These are phyloP conservation scores for Eretmocerus hayati DNA, from an alignment of 2,888 invertebrate species.

Conservation along the genomic window DNA sequence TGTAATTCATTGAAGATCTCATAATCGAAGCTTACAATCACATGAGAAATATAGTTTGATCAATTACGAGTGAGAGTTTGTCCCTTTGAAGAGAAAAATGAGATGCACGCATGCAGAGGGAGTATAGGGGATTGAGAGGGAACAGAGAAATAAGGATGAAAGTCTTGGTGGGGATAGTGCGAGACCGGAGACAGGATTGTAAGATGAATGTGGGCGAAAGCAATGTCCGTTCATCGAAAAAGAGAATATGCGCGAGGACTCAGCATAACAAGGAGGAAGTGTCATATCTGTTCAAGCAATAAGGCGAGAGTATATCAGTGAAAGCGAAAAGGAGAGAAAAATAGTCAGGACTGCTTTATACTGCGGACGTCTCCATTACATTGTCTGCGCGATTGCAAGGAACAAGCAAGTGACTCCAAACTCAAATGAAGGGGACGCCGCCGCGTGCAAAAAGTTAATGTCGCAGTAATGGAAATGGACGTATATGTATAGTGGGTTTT, in stretches of 20 bases:
- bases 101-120: background rate
- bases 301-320: conserved; percentile 23
- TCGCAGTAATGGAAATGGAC: no score
- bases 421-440: background rate
- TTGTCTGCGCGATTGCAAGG: conserved; percentile 1
- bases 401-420: background rate
- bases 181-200: conserved; percentile 15
- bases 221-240: conserved; percentile 29
- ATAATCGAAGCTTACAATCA: no score
- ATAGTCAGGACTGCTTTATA: conserved; percentile 14
- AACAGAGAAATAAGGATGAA: background rate
- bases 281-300: conserved; percentile 38
- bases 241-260: conserved; percentile 14
- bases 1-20: no score
- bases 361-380: conserved; percentile 35
- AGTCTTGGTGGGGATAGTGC: background rate
- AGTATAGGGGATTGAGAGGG: background rate
- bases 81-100: no score
- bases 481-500: no score
- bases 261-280: conserved; percentile 34
- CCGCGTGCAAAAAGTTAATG: no score
- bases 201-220: conserved; percentile 36
- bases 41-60: no score
- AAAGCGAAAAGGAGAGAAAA: background rate
- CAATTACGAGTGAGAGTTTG: no score